Conservation (phyloP, 2,888 invertebrate genomes). For the Pterostichus niger region DNA sequence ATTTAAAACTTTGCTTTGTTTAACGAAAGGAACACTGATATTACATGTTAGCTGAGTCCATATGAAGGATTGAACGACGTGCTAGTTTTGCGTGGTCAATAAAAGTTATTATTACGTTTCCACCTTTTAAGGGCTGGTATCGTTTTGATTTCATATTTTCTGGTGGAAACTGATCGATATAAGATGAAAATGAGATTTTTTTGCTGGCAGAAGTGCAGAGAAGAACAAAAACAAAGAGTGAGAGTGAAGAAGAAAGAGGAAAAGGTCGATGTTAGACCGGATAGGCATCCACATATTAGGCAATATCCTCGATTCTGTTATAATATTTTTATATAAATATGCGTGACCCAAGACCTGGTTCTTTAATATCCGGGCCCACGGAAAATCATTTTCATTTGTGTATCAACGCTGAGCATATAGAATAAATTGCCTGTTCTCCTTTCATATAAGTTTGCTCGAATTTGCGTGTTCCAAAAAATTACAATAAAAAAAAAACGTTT, state of each 20-base stretch:
- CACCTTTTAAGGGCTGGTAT: conserved; percentile 30
- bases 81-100: conserved; percentile 1
- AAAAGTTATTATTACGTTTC: conserved; percentile 42
- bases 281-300: conserved; percentile 54
- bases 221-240: neutral
- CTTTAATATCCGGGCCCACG: conserved; percentile 62
- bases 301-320: conserved; percentile 49
- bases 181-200: conserved; percentile 48
- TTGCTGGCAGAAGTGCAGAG: conserved; percentile 4
- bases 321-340: conserved; percentile 61
- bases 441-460: conserved; percentile 40
- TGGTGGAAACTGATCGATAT: neutral
- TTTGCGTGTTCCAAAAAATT: conserved; percentile 60
- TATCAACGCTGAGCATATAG: conserved; percentile 56
- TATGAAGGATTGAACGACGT: neutral
- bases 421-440: conserved; percentile 61
- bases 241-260: neutral
- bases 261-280: neutral
- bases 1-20: conserved; percentile 10
- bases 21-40: neutral
- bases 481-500: conserved; percentile 59
- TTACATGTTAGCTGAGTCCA: conserved; percentile 9
- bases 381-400: conserved; percentile 64
- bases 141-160: conserved; percentile 37
- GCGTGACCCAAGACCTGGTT: conserved; percentile 52